Evolutionary conservation across 2,797 vertebrate species (phyloP), one percentile per base, ranked within the genome.

Genomic region (Orientallactaga sibirica): DNA sequence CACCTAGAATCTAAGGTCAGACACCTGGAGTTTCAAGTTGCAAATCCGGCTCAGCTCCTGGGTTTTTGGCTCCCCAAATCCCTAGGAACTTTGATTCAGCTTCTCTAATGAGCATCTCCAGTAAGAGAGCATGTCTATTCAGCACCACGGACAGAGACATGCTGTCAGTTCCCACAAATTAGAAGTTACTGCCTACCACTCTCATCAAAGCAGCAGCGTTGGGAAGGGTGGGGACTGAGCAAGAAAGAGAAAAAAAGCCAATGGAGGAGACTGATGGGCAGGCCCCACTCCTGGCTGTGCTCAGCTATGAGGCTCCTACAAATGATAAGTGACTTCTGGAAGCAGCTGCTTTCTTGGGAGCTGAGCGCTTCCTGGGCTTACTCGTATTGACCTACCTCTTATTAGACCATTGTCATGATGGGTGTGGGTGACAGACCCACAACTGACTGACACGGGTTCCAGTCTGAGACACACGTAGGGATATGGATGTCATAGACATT

Each of bases 91-190:
- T 93, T 3, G 0, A 58, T 91, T 79, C 48, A 75, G 33, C 37
- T 85, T 79, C 82, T 90, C 73, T 93, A 94, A 95, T 41, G 91
- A 95, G 94, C 81, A 33, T 74, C 0, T 41, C 61, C 76, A 61
- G 82, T 3, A 16, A 80, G 82, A 73, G 83, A 81, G 76, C 37
- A 18, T 37, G 85, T 79, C 79, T 86, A 79, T 95, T 96, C 91
- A 97, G 96, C 68, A 97, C 96, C 95, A 95, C 0, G 86, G 96
- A 97, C 94, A 97, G 95, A 94, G 90, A 19, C 73, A 33, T 0
- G 7, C 43, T 43, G 73, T 79, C 86, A 24, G 29, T 62, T 71
- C n/a, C 41, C 58, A 73, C 88, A 95, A 86, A 96, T 94, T 4
- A 93, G 81, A 84, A 78, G 81, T 88, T 74, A 62, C 85, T 41